Base-by-base conservation (phyloP, 2,113 vertebrate genomes). In the Hyla sarda region DNA sequence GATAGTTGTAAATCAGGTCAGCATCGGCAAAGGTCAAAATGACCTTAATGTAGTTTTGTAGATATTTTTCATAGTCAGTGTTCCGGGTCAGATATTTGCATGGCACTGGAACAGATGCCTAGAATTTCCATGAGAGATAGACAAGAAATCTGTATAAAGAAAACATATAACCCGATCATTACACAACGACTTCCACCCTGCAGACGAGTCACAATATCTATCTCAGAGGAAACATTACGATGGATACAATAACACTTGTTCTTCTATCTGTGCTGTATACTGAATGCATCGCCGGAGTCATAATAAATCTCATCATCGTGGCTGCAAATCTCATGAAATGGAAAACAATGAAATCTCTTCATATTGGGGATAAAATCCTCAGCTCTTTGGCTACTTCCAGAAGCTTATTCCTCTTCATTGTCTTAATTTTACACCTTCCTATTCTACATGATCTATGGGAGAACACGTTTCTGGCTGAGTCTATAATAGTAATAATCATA, bases 401-500 rank as follows among this genome's bases (percentile, higher is more conserved):
- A 69, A 21, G 30, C 17, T 17, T 69, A 30, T 37, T 2, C 17
- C 65, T 69, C 17, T 0, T 69, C 3, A 32, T 7, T 23, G 23
- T 23, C 7, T 67, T 1, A 2, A 2, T 25, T 1, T 67, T 3
- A 6, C 25, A 32, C 6, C 16, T 67, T 34, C 2, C 10, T 19
- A 2, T 8, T 34, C 65, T 34, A 34, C 1, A 16, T 32, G 28
- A 32, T 32, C 17, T 21, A 8, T 9, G 30, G 32, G 10, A 6
- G 16, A 8, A 1, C 1, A 2, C 30, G 14, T 5, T 17, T 16
- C 5, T 5, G 1, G 28, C 30, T 30, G 0, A 28, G 0, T 16
- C n/a, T 2, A 6, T 88, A 12, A 87, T 89, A n/a, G n/a, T n/a
- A 34, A 34, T 88, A 17, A 84, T 67, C 0, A 9, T 65, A 7